These are phyloP conservation scores for Phrynocephalus versicolor DNA, from an alignment of 2,113 vertebrate species.

Conservation along the genomic window DNA sequence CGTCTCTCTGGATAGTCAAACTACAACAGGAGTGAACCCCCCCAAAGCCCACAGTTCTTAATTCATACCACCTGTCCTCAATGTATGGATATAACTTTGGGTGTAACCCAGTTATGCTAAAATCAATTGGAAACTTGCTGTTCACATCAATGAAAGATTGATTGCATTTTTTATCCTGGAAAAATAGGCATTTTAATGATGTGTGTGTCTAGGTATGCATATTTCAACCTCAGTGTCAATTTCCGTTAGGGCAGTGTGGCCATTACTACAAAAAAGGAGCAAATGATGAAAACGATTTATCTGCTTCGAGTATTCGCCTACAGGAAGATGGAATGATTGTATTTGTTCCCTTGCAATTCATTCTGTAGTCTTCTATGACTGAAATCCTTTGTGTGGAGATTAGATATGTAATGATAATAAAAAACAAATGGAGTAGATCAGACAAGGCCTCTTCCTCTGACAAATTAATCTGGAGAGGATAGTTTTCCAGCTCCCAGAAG, in stretches of 20 bases:
- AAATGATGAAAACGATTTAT: not conserved
- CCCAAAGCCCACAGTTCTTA: slow-evolving; percentile 45
- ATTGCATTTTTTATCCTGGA: slow-evolving; percentile 17
- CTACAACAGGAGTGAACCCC: slow-evolving; percentile 53
- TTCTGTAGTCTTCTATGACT: not conserved
- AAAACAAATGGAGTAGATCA: slow-evolving; percentile 2
- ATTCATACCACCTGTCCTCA: slow-evolving; percentile 37
- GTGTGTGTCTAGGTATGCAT: not conserved
- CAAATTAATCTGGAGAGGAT: not conserved
- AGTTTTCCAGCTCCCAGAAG: not conserved
- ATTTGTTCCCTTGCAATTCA: slow-evolving; percentile 1
- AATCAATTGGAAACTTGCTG: slow-evolving; percentile 12
- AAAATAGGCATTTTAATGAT: not conserved
- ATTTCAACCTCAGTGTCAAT: slow-evolving; percentile 1
- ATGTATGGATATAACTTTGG: not conserved
- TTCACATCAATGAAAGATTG: slow-evolving; percentile 15
- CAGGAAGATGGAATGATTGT: not conserved
- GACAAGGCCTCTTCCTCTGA: not conserved
- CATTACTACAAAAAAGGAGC: not conserved
- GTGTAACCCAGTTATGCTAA: slow-evolving; percentile 13
- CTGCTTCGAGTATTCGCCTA: not conserved
- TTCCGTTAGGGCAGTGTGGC: slow-evolving; percentile 11
- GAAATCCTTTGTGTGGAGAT: slow-evolving; percentile 4
- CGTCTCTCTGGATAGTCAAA: slow-evolving; percentile 47
- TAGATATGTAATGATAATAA: slow-evolving; percentile 19